Conservation (phyloP, 2,113 vertebrate species). For the Australoheros scitulus region DNA sequence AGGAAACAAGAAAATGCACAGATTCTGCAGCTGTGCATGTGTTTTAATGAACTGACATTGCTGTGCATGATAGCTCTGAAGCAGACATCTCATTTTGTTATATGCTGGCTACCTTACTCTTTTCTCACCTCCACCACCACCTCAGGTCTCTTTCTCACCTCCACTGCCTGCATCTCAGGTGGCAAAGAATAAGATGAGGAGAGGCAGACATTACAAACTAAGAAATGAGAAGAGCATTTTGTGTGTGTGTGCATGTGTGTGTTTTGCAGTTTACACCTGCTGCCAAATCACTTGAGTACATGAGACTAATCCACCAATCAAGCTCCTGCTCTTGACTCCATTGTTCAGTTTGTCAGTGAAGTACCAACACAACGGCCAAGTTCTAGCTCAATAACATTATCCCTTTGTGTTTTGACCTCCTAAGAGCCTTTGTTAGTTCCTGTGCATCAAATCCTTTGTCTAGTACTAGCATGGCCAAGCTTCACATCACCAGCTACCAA, state of each 20-base stretch:
- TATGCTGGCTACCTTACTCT: not conserved
- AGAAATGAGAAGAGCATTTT: not conserved
- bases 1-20: not conserved
- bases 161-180: not conserved
- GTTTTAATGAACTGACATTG: not conserved
- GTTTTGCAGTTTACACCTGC: not conserved
- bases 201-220: not conserved
- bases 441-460: not conserved
- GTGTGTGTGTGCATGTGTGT: not conserved
- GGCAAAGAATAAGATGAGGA: not conserved
- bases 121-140: not conserved
- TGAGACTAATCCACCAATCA: constrained; percentile 1
- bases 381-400: not conserved
- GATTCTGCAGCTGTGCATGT: not conserved
- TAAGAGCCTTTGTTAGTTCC: constrained; percentile 1
- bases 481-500: not conserved
- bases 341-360: not conserved
- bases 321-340: constrained; percentile 2
- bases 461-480: not conserved
- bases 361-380: not conserved
- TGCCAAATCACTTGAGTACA: constrained; percentile 9
- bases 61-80: not conserved
- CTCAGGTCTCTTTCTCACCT: not conserved
- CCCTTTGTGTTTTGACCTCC: not conserved
- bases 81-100: not conserved